Evolutionary conservation across 2,888 invertebrate genomes (phyloP).

Genomic region (Caenorhabditis parvicauda): DNA sequence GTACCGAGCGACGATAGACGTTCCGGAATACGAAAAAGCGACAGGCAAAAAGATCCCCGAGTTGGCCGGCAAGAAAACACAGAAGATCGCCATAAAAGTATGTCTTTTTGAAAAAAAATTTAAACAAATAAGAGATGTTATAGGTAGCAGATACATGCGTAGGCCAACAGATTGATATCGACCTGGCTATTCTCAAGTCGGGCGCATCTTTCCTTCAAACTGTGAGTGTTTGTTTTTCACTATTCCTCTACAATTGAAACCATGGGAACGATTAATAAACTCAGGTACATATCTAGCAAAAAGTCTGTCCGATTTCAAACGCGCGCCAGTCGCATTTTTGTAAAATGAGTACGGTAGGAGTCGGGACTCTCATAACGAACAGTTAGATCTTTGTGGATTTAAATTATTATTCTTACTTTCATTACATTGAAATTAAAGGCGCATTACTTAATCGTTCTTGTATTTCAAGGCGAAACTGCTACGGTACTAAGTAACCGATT

Average conservation of each 20-base stretch:
- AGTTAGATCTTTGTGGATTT: no score
- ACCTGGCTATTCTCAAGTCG: constrained; percentile 63
- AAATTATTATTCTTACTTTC: no score
- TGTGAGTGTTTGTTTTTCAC: constrained; percentile 1
- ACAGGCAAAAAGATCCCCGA: constrained; percentile 24
- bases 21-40: constrained; percentile 33
- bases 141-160: constrained; percentile 66
- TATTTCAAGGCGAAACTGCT: no score
- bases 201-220: constrained; percentile 26
- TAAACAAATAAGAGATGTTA: constrained; percentile 1
- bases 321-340: no score
- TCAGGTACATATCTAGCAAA: no score
- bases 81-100: constrained; percentile 47
- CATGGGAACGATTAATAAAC: no score
- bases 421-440: no score
- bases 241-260: background rate
- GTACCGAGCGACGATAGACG: constrained; percentile 54
- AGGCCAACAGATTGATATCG: constrained; percentile 62
- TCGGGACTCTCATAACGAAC: no score
- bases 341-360: no score
- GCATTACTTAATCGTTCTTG: no score
- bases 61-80: constrained; percentile 25
- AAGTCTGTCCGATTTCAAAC: no score
- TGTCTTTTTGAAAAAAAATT: background rate
- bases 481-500: no score